These are phyloP conservation scores for Abramis brama DNA, from an alignment of 2,113 vertebrate species.

Conservation along the genomic window DNA sequence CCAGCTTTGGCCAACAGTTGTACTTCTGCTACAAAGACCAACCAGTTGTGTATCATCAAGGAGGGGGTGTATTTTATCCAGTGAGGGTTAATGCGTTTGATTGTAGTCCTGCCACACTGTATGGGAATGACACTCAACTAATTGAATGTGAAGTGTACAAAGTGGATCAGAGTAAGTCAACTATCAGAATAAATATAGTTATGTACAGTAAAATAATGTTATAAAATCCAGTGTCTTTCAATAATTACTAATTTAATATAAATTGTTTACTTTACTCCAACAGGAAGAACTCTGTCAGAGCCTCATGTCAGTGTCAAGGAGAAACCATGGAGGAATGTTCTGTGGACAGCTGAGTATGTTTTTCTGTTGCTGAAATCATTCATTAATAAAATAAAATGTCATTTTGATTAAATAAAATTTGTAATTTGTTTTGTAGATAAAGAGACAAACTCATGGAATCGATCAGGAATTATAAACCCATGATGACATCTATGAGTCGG, in stretches of 20 bases:
- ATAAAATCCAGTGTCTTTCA: too few relatives aligned
- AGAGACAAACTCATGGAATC: conserved; percentile 67
- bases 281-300: too few relatives aligned
- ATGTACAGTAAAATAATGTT: too few relatives aligned
- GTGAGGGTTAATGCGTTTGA: conserved; percentile 29
- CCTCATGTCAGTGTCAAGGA: conserved; percentile 51
- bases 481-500: conserved; percentile 54
- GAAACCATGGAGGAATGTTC: conserved; percentile 68
- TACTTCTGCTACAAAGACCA: conserved; percentile 35
- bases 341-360: conserved; percentile 63
- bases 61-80: conserved; percentile 41
- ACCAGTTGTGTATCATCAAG: neutral
- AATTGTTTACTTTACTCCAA: too few relatives aligned
- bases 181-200: neutral
- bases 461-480: conserved; percentile 68
- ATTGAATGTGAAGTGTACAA: conserved; percentile 70
- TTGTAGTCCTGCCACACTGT: conserved; percentile 52
- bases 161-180: conserved; percentile 56
- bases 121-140: conserved; percentile 60
- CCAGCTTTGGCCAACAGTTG: conserved; percentile 60
- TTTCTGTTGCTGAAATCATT: neutral
- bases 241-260: too few relatives aligned
- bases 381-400: too few relatives aligned
- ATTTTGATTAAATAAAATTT: too few relatives aligned
- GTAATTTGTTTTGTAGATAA: conserved; percentile 47